phyloP scores from a whole-genome alignment of 2,113 vertebrate species.

The Synodontis membranacea region DNA sequence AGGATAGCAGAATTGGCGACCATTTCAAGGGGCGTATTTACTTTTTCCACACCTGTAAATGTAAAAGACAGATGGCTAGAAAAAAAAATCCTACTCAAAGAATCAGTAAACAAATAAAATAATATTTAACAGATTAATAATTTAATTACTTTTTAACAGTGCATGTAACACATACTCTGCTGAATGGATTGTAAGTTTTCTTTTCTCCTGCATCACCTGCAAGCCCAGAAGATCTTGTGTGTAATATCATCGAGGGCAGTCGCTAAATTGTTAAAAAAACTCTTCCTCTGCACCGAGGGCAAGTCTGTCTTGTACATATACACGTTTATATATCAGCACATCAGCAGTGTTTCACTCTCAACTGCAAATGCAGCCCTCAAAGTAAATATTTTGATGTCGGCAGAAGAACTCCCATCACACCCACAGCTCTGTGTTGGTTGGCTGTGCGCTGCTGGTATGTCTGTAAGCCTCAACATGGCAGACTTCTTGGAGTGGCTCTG shows the following conservation, averaged over 20 bases:
- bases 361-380: slow-evolving; percentile 27
- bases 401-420: slow-evolving; percentile 48
- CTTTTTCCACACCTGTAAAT: neutral
- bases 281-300: slow-evolving; percentile 1
- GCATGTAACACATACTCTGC: neutral
- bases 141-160: neutral
- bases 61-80: neutral
- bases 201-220: neutral
- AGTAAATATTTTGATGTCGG: slow-evolving; percentile 54
- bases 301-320: neutral
- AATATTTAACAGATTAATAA: neutral
- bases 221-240: neutral
- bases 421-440: slow-evolving; percentile 51
- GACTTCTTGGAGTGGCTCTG: slow-evolving; percentile 63
- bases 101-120: neutral
- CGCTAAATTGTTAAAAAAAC: neutral
- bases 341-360: slow-evolving; percentile 25
- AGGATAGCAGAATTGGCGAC: neutral
- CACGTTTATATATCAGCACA: slow-evolving; percentile 24
- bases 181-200: neutral
- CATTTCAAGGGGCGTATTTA: neutral
- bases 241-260: neutral
- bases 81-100: neutral
- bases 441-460: slow-evolving; percentile 59
- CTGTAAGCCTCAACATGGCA: slow-evolving; percentile 65